Percentiles rank a stretch among this genome's conserved stretches.
Evolutionary conservation across 2,113 vertebrate species (phyloP).

Genomic region (Forbesichthys agassizii): DNA sequence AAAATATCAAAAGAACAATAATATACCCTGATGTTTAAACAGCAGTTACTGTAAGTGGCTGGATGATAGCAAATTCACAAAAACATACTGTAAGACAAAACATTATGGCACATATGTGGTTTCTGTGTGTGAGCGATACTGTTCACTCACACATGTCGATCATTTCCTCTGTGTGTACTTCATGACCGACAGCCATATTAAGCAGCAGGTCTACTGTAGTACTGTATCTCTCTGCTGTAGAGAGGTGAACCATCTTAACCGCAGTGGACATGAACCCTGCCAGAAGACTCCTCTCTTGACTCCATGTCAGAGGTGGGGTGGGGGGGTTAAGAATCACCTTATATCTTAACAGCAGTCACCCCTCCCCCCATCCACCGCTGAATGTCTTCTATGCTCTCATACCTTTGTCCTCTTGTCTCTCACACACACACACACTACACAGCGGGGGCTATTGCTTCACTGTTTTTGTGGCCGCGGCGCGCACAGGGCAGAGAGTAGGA

Average conservation of each 20-base stretch:
- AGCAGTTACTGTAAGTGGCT: no score
- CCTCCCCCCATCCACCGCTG: background rate
- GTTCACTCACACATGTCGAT: no score
- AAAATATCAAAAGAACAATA: no score
- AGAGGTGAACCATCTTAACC: constrained; percentile 3
- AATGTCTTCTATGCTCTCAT: background rate
- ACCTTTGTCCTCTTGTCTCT: background rate
- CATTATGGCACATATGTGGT: no score
- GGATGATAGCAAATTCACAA: no score
- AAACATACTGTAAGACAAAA: no score
- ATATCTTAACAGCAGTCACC: background rate
- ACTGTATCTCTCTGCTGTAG: constrained; percentile 24
- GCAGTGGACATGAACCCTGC: no score
- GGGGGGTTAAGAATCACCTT: constrained; percentile 1
- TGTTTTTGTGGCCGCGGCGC: no score
- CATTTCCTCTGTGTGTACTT: background rate
- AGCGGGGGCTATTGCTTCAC: constrained; percentile 21
- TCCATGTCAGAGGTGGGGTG: no score
- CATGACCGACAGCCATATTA: constrained; percentile 67
- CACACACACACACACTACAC: constrained; percentile 10
- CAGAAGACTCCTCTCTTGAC: no score
- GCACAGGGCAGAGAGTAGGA: constrained; percentile 24
- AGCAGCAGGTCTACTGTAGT: constrained; percentile 43
- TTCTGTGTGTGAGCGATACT: no score
- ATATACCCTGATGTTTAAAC: no score